These are phyloP conservation scores for Drosophila nasuta DNA, from an alignment of 1,140 invertebrate species.

Conservation along the genomic window DNA sequence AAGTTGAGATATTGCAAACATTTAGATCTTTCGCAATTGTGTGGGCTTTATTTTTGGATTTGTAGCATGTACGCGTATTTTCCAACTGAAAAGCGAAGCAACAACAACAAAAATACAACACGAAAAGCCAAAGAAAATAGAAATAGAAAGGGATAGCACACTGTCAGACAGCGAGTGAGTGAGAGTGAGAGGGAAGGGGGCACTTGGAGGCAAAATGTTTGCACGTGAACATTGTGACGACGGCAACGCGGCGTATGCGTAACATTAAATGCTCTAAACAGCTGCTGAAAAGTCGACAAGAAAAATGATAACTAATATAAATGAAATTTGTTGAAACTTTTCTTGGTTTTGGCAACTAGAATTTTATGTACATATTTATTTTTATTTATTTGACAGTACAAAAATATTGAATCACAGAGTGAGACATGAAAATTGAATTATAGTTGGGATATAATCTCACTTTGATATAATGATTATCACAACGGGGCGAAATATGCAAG, in stretches of 20 bases:
- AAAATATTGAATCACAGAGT: background rate
- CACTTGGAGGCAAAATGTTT: slow-evolving; percentile 33
- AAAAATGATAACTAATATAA: slow-evolving; percentile 56
- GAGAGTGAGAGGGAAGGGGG: background rate
- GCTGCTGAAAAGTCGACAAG: slow-evolving; percentile 60
- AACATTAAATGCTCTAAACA: slow-evolving; percentile 59
- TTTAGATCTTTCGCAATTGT: slow-evolving; percentile 37
- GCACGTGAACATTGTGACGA: slow-evolving; percentile 57
- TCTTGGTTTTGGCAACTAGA: background rate
- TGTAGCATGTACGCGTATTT: slow-evolving; percentile 19
- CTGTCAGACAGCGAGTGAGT: background rate
- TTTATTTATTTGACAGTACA: slow-evolving; percentile 14
- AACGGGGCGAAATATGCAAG: slow-evolving; percentile 34
- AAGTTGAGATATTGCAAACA: slow-evolving; percentile 45
- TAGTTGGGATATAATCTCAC: background rate
- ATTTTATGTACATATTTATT: background rate
- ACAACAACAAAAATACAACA: too few species aligned
- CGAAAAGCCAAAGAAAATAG: slow-evolving; percentile 10
- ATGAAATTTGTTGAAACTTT: slow-evolving; percentile 29
- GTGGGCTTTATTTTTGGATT: slow-evolving; percentile 44
- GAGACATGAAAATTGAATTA: slow-evolving; percentile 5
- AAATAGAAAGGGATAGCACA: background rate
- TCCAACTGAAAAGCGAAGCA: slow-evolving; percentile 4
- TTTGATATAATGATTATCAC: background rate
- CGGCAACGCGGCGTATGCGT: slow-evolving; percentile 56